Evolutionary conservation across 2,888 invertebrate species (phyloP), one percentile per base, ranked within the genome.

Genomic region (Pemphredon lugubris): DNA sequence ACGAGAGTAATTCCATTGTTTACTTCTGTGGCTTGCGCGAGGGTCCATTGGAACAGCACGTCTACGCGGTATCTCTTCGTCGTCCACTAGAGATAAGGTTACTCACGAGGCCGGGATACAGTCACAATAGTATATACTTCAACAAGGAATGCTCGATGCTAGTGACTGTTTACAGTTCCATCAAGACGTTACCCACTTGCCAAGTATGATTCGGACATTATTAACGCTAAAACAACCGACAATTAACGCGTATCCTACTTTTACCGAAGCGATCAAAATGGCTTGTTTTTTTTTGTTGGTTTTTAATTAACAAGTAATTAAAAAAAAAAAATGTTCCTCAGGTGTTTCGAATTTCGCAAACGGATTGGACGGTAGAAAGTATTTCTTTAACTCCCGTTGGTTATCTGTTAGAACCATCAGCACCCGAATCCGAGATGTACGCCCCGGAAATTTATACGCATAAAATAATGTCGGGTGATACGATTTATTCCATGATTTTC

Each of bases 21-120:
- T 98, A 97, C 91, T 98, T 98, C 91, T 93, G 96, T 84, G 98
- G 96, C 2, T 91, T 97, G 68, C 94, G 95, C 78, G 98, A 98
- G 90, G 95, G 96, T 2, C 97, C 98, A 0, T 90, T 98, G 69
- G 98, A 98, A 90, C 95, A 96, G 77, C 98, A 98, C 88, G 91
- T 98, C 83, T 98, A 97, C 91, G 97, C 94, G 2, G 95, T 96
- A 2, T 94, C 96, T 5, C 89, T 96, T 58, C 91, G 93, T 21
- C 90, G 93, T 39, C 95, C 96, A 0, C 93, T 94, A 71, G 93
- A 95, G 80, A 92, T 95, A 60, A 91, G 94, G 48, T 90, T 97
- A 55, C 91, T 98, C 7, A 97, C 97, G 0, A 91, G 94, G 68
- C 94, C 94, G 0, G 97, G 97, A 0, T 96, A 93, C 89, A 97